Evolutionary conservation across 2,797 vertebrate genomes (phyloP), one percentile per base, ranked within the genome.

Genomic region (Philypnodon macrostomus): DNA sequence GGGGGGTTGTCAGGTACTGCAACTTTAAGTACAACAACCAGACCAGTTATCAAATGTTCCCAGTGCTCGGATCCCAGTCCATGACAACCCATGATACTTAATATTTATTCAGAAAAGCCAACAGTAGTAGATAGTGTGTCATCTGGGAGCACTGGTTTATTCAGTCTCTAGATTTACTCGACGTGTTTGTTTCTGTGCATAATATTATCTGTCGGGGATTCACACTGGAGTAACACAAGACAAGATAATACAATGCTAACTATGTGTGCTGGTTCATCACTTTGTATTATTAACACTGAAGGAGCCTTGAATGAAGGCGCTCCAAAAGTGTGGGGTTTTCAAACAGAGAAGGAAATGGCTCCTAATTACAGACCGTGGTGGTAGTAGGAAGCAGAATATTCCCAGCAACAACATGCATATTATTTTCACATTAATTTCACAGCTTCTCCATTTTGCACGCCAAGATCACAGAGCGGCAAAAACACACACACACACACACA

Each of bases 341-440:
- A 72, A 73, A 60, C 60, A 27, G 55, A 68, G 59, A 62, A 27
- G 44, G 14, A 75, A 79, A 76, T 70, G 52, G 69, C 61, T 60
- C 44, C 44, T 67, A 72, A 77, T 81, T 80, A 67, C 61, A 10
- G 47, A 48, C 34, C 31, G 27, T 45, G 37, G 65, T 65, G 70
- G 73, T 64, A n/a, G n/a, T n/a, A 68, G 60, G 49, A 53, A 21
- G 63, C 41, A 52, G 65, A 72, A 58, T 67, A 53, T 58, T 59
- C 72, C 49, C 36, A 72, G 63, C 58, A 58, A 61, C 66, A 73
- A 72, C 70, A 60, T 57, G 64, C 63, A 61, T 68, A 63, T 77
- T 81, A 49, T 65, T 76, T 71, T 73, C 65, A 70, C 64, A 71
- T 75, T 73, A 59, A 69, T 70, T 74, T 69, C 69, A 60, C 73